Evolutionary conservation across 2,888 invertebrate genomes (phyloP).

Genomic region (Himalopsyche tibetana): DNA sequence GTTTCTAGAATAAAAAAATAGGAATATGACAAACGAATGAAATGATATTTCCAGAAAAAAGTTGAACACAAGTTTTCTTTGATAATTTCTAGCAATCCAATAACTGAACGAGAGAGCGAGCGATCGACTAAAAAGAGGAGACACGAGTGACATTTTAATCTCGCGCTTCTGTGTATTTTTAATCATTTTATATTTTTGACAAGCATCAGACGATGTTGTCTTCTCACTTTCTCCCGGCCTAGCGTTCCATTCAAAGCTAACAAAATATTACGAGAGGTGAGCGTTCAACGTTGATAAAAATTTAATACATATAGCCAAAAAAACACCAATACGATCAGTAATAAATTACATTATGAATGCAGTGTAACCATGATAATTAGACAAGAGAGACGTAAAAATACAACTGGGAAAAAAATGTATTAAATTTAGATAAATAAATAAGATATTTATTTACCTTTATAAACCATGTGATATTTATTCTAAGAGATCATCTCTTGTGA

Average conservation of each 20-base stretch:
- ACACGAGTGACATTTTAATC: constrained; percentile 1
- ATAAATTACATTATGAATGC: too few species aligned
- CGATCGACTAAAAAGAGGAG: not conserved
- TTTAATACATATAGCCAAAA: too few species aligned
- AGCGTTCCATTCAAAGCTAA: not conserved
- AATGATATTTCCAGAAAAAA: not conserved
- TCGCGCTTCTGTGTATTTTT: not conserved
- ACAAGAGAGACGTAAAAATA: too few species aligned
- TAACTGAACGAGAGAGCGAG: not conserved
- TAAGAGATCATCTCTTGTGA: not conserved
- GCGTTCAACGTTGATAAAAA: too few species aligned
- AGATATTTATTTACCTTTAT: too few species aligned
- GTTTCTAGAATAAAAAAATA: too few species aligned
- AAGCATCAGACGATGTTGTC: not conserved
- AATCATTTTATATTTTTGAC: not conserved
- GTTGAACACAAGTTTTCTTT: not conserved
- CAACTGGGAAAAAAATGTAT: too few species aligned
- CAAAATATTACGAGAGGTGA: not conserved
- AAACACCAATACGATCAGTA: too few species aligned
- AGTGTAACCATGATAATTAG: too few species aligned
- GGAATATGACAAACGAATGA: too few species aligned
- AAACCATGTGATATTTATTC: too few species aligned
- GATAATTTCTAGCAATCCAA: not conserved
- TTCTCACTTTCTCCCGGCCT: not conserved
- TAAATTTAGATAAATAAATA: too few species aligned